phyloP scores from a whole-genome alignment of 2,888 invertebrate genomes.

The Drosophila neonasuta region DNA sequence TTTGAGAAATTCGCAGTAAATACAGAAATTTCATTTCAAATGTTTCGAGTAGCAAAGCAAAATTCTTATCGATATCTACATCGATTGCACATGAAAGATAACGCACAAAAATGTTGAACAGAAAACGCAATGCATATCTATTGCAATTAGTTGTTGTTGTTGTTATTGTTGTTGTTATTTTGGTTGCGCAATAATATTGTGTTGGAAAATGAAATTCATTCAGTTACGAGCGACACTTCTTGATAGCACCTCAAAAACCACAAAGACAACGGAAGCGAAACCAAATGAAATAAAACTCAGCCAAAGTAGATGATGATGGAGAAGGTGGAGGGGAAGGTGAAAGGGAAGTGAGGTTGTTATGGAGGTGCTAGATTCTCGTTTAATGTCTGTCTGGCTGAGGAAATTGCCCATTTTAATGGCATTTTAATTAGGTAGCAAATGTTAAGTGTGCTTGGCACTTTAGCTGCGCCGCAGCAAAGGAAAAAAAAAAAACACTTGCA shows the following conservation, averaged over 20 bases:
- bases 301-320: neutral
- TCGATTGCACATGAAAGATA: conserved; percentile 45
- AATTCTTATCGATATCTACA: conserved; percentile 35
- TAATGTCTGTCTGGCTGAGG: conserved; percentile 27
- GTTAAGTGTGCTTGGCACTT: conserved; percentile 24
- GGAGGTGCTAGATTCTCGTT: conserved; percentile 16
- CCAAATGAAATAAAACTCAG: conserved; percentile 18
- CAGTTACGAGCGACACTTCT: neutral
- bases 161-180: conserved; percentile 21
- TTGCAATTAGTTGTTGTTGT: conserved; percentile 34
- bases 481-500: neutral
- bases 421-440: conserved; percentile 60
- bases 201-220: neutral
- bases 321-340: neutral
- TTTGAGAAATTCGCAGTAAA: neutral
- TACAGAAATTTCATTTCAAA: conserved; percentile 33
- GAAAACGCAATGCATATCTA: conserved; percentile 43
- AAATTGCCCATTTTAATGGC: conserved; percentile 50
- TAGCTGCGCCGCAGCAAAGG: neutral
- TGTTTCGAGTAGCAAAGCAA: conserved; percentile 8
- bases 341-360: neutral
- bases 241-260: conserved; percentile 14
- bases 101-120: conserved; percentile 29
- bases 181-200: conserved; percentile 12
- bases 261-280: conserved; percentile 42